These are phyloP conservation scores for Amiota communis DNA, from an alignment of 2,888 invertebrate species.

Conservation along the genomic window DNA sequence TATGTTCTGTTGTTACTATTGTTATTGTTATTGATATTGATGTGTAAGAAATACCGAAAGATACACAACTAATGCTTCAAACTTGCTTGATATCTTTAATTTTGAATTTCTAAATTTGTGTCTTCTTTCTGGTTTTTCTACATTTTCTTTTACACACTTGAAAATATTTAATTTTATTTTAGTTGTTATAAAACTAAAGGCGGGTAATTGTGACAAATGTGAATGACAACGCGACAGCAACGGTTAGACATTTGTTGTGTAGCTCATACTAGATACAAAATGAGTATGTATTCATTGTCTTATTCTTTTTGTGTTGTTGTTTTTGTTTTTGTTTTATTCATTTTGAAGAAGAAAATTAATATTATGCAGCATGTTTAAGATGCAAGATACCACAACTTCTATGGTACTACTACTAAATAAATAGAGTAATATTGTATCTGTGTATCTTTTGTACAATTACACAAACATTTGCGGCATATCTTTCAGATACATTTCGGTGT, in stretches of 20 bases:
- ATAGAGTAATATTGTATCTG: constrained; percentile 20
- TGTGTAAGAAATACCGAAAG: constrained; percentile 29
- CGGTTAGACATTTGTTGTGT: not conserved
- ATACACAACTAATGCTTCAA: constrained; percentile 27
- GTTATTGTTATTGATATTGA: constrained; percentile 39
- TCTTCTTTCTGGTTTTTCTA: constrained; percentile 27
- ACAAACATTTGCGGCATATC: constrained; percentile 41
- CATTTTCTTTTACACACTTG: constrained; percentile 17
- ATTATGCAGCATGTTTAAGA: constrained; percentile 64
- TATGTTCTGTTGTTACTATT: constrained; percentile 42
- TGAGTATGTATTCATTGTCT: not conserved
- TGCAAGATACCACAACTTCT: constrained; percentile 43
- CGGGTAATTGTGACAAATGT: constrained; percentile 57
- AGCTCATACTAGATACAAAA: constrained; percentile 9
- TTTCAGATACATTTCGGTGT: constrained; percentile 58
- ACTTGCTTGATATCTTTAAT: constrained; percentile 42
- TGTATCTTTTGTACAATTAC: constrained; percentile 18
- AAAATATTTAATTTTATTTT: constrained; percentile 64
- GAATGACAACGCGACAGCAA: not conserved
- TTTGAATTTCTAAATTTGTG: constrained; percentile 24
- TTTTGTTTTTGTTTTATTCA: constrained; percentile 43
- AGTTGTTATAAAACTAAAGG: constrained; percentile 61
- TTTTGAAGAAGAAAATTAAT: constrained; percentile 60
- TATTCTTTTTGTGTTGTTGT: not conserved
- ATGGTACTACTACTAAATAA: constrained; percentile 13